Evolutionary conservation across 2,797 vertebrate genomes (phyloP).

Genomic region (Eupleurogrammus muticus): DNA sequence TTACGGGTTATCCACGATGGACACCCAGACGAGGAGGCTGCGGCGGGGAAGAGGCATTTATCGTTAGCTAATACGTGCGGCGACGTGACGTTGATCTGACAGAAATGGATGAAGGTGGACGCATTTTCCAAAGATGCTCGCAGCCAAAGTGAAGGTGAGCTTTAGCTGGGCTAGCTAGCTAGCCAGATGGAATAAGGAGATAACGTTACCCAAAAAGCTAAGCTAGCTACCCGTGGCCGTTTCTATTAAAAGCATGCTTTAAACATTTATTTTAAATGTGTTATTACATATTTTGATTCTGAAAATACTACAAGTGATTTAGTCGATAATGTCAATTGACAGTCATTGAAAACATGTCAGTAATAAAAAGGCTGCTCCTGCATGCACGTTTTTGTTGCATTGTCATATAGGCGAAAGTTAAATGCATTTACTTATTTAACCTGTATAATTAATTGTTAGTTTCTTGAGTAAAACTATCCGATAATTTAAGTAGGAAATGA

Average conservation of each 20-base stretch:
- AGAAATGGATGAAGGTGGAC: slow-evolving; percentile 49
- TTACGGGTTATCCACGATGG: slow-evolving; percentile 8
- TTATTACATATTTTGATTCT: not conserved
- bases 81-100: not conserved
- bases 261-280: not conserved
- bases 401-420: not conserved
- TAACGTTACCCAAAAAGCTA: not conserved
- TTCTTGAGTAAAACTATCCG: no score
- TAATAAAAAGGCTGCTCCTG: no score
- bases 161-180: slow-evolving; percentile 22
- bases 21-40: not conserved
- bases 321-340: not conserved
- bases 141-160: slow-evolving; percentile 63
- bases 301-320: not conserved
- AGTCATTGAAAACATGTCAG: no score
- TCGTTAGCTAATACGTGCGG: not conserved
- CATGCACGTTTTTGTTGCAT: no score
- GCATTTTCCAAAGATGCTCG: slow-evolving; percentile 9
- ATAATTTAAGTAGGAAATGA: no score
- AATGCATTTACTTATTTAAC: not conserved
- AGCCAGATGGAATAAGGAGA: slow-evolving; percentile 13
- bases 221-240: not conserved
- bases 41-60: not conserved
- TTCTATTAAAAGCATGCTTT: not conserved
- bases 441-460: no score